These are phyloP conservation scores for Papilio polyxenes DNA, from an alignment of 1,140 invertebrate species.

Conservation along the genomic window DNA sequence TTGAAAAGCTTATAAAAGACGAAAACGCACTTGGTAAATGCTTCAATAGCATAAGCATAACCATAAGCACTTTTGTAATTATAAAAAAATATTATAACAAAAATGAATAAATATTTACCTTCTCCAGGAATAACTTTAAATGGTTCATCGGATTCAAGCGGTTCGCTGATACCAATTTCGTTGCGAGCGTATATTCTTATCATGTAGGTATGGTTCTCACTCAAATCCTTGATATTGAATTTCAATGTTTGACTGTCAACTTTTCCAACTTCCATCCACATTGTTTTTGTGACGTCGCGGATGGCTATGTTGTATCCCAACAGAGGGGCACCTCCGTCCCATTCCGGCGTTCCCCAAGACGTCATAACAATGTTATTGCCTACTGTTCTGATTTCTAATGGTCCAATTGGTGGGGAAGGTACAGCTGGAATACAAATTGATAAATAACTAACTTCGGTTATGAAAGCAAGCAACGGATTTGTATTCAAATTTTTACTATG, in stretches of 20 bases:
- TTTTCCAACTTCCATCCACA: conserved; percentile 97
- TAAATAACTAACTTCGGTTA: neutral
- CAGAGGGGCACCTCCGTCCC: conserved; percentile 95
- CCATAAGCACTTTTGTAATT: too few species aligned
- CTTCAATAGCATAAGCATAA: too few species aligned
- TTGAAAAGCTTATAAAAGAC: too few species aligned
- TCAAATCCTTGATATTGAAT: conserved; percentile 91
- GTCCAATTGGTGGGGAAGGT: conserved; percentile 93
- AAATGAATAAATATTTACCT: conserved; percentile 81
- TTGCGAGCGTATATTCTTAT: conserved; percentile 96
- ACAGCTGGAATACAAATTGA: conserved; percentile 83
- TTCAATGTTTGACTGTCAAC: conserved; percentile 91
- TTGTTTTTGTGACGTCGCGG: conserved; percentile 93
- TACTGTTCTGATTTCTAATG: conserved; percentile 90
- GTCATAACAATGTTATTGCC: conserved; percentile 92
- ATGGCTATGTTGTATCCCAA: conserved; percentile 96
- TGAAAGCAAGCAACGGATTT: neutral
- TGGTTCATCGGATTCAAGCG: conserved; percentile 95
- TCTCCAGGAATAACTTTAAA: conserved; percentile 91
- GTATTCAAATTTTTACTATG: neutral
- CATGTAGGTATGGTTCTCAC: conserved; percentile 94
- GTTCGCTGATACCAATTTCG: conserved; percentile 96
- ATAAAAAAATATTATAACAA: too few species aligned
- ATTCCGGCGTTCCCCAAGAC: conserved; percentile 96
- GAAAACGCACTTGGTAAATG: too few species aligned